Percentiles rank a stretch among this genome's conserved stretches.
These are phyloP conservation scores for Genyomyrus donnyi DNA, from an alignment of 2,113 vertebrate genomes.

Conservation along the genomic window DNA sequence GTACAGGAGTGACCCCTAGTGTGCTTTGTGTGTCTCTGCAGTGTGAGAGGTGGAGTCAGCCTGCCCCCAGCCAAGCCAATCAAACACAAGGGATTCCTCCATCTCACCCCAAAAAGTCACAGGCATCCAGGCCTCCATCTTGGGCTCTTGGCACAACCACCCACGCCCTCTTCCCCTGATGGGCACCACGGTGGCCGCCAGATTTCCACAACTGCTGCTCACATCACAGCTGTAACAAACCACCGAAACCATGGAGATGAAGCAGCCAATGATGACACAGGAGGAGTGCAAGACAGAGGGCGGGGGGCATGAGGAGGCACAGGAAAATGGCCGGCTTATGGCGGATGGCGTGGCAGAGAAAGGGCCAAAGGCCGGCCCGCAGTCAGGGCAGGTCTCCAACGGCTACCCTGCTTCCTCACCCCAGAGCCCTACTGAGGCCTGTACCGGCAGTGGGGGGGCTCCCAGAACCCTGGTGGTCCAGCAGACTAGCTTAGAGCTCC, in stretches of 20 bases:
- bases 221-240: conserved; percentile 38
- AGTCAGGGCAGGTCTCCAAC: conserved; percentile 70
- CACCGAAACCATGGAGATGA: conserved; percentile 71
- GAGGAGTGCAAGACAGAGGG: conserved; percentile 42
- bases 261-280: conserved; percentile 59
- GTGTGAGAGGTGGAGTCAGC: background rate
- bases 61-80: background rate
- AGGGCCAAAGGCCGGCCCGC: conserved; percentile 51
- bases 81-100: conserved; percentile 6
- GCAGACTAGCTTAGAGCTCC: conserved; percentile 68
- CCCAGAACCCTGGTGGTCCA: conserved; percentile 69
- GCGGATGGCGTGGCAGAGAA: conserved; percentile 47
- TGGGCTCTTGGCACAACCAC: background rate
- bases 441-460: conserved; percentile 35
- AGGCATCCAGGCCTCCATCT: conserved; percentile 8
- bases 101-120: conserved; percentile 4
- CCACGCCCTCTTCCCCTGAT: conserved; percentile 48
- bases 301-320: conserved; percentile 52
- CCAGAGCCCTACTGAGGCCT: conserved; percentile 59
- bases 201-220: conserved; percentile 39
- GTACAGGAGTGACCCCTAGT: background rate
- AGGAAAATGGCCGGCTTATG: conserved; percentile 64
- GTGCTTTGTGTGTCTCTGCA: too few relatives aligned
- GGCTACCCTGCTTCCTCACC: conserved; percentile 67
- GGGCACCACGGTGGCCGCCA: conserved; percentile 51